phyloP scores from a whole-genome alignment of 2,888 invertebrate species.

The Ryuthela nishihirai region DNA sequence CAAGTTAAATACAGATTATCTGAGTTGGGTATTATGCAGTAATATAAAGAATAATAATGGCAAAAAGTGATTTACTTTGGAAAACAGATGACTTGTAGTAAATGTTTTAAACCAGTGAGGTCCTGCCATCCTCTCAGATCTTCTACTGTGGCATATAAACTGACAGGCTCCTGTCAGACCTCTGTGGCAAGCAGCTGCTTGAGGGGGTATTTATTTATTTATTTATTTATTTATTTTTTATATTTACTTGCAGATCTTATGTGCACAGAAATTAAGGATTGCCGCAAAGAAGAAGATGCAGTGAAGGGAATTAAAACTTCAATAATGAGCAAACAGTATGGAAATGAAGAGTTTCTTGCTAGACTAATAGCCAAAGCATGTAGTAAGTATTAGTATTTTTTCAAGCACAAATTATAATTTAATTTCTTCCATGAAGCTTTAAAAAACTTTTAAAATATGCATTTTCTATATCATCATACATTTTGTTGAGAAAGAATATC shows the following conservation, averaged over 20 bases:
- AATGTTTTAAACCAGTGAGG: background rate
- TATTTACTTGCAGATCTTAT: slow-evolving; percentile 55
- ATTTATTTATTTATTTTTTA: slow-evolving; percentile 45
- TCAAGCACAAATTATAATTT: background rate
- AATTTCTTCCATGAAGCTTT: background rate
- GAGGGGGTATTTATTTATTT: too few species aligned
- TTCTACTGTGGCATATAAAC: too few species aligned
- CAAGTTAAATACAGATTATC: too few species aligned
- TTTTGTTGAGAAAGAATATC: background rate
- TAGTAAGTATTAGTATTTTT: slow-evolving; percentile 37
- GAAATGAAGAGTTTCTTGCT: slow-evolving; percentile 89
- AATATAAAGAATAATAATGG: too few species aligned
- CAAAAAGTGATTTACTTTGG: too few species aligned
- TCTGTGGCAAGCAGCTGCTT: too few species aligned
- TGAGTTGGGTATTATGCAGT: too few species aligned
- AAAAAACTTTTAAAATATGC: background rate
- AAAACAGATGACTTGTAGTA: too few species aligned
- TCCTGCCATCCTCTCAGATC: too few species aligned
- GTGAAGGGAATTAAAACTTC: slow-evolving; percentile 67
- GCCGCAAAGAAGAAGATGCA: slow-evolving; percentile 64
- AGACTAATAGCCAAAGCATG: slow-evolving; percentile 83
- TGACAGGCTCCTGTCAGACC: too few species aligned
- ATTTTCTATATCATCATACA: background rate
- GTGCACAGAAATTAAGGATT: slow-evolving; percentile 70
- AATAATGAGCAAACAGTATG: slow-evolving; percentile 97